phyloP scores from a whole-genome alignment of 1,140 invertebrate genomes.

The Cheumatopsyche charites region DNA sequence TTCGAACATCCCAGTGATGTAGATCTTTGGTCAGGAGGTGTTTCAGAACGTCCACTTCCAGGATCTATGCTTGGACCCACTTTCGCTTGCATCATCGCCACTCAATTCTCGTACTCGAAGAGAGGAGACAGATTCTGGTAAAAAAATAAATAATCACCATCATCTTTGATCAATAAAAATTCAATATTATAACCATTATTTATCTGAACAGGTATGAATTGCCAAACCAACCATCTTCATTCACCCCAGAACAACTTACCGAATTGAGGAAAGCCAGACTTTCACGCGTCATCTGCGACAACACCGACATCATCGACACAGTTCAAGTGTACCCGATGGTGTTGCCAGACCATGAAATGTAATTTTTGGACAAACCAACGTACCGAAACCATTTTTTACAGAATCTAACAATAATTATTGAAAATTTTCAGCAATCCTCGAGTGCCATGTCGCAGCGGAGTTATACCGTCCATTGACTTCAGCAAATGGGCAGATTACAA shows the following conservation, averaged over 20 bases:
- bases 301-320: constrained; percentile 89
- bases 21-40: constrained; percentile 92
- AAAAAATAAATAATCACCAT: constrained; percentile 41
- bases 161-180: no score
- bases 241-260: constrained; percentile 86
- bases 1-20: constrained; percentile 80
- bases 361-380: no score
- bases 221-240: constrained; percentile 89
- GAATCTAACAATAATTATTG: no score
- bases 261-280: constrained; percentile 89
- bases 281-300: constrained; percentile 92
- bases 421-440: constrained; percentile 78
- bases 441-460: constrained; percentile 85
- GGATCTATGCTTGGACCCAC: constrained; percentile 93
- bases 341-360: constrained; percentile 90
- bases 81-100: constrained; percentile 95
- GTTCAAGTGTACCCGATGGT: constrained; percentile 95
- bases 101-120: constrained; percentile 91
- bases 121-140: constrained; percentile 93
- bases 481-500: constrained; percentile 83
- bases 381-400: no score
- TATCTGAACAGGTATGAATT: constrained; percentile 76
- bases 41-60: constrained; percentile 84
- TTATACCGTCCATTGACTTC: constrained; percentile 84
- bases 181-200: constrained; percentile 13